A percentile compares a stretch with the other conserved stretches of the same genome.
phyloP scores from a whole-genome alignment of 2,113 vertebrate genomes.

The Macquaria ambigua region DNA sequence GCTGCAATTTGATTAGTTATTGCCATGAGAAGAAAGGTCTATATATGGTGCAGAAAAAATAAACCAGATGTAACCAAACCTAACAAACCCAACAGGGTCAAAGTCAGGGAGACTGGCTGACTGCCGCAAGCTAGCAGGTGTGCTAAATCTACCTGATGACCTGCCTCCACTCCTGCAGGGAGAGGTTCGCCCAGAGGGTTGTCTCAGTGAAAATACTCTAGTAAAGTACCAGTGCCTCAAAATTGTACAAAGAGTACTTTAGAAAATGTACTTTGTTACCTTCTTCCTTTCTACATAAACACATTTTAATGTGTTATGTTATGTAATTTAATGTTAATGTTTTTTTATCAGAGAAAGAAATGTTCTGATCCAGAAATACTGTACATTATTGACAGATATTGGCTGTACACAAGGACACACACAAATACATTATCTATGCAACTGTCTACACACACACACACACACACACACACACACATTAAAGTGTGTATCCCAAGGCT shows the following conservation, averaged over 20 bases:
- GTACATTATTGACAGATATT: neutral
- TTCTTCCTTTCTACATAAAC: neutral
- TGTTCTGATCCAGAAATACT: neutral
- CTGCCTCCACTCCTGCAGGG: neutral
- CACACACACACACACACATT: neutral
- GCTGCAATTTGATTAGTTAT: neutral
- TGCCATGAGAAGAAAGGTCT: neutral
- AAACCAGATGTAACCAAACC: neutral
- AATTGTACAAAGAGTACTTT: neutral
- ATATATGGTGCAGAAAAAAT: neutral
- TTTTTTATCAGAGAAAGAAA: neutral
- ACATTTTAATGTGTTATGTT: too few species aligned
- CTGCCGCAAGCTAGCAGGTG: neutral
- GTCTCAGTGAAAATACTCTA: too few species aligned
- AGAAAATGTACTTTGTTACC: neutral
- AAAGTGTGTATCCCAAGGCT: constrained; percentile 20
- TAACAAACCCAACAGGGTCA: neutral
- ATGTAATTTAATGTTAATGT: too few species aligned
- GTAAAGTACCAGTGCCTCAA: too few species aligned
- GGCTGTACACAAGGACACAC: neutral
- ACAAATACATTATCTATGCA: constrained; percentile 14
- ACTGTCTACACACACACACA: neutral
- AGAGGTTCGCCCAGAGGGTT: neutral
- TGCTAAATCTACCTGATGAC: neutral
- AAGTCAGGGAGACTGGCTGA: too few species aligned